Evolutionary conservation across 53 echinoderm and acorn worm species (phyloP).

Genomic region (Crossaster papposus): DNA sequence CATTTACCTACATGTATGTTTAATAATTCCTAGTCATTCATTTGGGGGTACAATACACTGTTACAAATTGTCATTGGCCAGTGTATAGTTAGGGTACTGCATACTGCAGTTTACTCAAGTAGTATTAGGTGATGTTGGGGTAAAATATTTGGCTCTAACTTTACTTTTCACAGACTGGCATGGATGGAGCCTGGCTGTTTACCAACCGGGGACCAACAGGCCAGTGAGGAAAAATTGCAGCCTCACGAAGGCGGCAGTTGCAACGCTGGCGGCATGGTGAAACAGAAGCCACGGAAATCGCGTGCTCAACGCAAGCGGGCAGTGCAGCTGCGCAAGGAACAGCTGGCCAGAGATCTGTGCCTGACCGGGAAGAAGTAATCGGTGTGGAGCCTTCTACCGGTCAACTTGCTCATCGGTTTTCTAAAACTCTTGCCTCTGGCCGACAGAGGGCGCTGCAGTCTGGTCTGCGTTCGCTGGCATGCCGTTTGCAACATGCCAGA

Average conservation of each 20-base stretch:
- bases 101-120: too few relatives aligned
- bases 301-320: slow-evolving; percentile 14
- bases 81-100: too few relatives aligned
- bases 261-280: not conserved
- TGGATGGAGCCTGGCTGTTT: not conserved
- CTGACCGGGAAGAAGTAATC: slow-evolving; percentile 27
- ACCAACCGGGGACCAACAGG: not conserved
- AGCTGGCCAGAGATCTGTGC: slow-evolving; percentile 28
- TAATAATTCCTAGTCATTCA: too few relatives aligned
- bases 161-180: too few relatives aligned
- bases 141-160: too few relatives aligned
- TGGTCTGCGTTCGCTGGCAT: slow-evolving; percentile 85
- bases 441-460: slow-evolving; percentile 72
- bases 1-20: too few relatives aligned
- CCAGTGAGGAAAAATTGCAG: not conserved
- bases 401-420: slow-evolving; percentile 41
- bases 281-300: not conserved
- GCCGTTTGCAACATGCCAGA: slow-evolving; percentile 76
- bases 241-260: not conserved
- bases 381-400: slow-evolving; percentile 27
- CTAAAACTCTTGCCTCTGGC: slow-evolving; percentile 70
- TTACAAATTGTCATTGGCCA: too few relatives aligned
- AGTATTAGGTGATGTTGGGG: too few relatives aligned
- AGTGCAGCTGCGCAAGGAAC: slow-evolving; percentile 24
- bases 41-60: too few relatives aligned